Evolutionary conservation across 2,113 vertebrate genomes (phyloP).

Genomic region (Cranoglanis bouderius): DNA sequence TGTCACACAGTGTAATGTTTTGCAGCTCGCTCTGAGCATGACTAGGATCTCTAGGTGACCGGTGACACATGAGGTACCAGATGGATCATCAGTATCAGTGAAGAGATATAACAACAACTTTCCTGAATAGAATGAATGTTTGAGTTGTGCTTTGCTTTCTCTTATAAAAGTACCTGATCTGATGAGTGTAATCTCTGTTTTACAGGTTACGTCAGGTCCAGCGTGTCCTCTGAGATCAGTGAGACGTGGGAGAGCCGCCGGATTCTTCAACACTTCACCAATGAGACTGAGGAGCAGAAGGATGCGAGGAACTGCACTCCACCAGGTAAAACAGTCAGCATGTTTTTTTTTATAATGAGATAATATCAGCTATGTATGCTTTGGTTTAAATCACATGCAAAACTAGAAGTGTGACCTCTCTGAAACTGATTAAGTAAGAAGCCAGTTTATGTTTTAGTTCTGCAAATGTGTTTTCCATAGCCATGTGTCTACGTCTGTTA

Average conservation of each 20-base stretch:
- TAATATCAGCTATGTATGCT: not conserved
- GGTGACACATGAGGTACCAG: slow-evolving; percentile 6
- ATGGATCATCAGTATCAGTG: slow-evolving; percentile 7
- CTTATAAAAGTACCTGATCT: not conserved
- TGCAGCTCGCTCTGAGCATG: slow-evolving; percentile 30
- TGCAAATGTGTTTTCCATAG: slow-evolving; percentile 2
- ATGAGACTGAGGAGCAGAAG: slow-evolving; percentile 67
- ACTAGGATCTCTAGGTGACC: slow-evolving; percentile 3
- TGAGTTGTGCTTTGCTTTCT: not conserved
- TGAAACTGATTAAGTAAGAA: slow-evolving; percentile 5
- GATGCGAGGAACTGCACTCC: slow-evolving; percentile 88
- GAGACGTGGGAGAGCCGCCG: slow-evolving; percentile 80
- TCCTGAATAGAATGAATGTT: not conserved
- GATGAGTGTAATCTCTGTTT: slow-evolving; percentile 1
- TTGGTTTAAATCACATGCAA: not conserved
- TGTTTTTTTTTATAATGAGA: too few relatives aligned
- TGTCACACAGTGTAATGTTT: slow-evolving; percentile 45
- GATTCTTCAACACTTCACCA: slow-evolving; percentile 78
- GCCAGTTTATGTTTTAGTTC: slow-evolving; percentile 16
- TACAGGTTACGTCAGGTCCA: slow-evolving; percentile 73
- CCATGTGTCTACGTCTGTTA: not conserved
- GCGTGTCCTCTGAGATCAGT: slow-evolving; percentile 63
- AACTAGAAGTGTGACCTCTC: not conserved
- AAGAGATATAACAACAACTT: not conserved
- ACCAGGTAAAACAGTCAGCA: slow-evolving; percentile 79